Percentiles rank a stretch among this genome's conserved stretches.
Conservation (phyloP, 2,797 vertebrate species). For the Carduelis carduelis region DNA sequence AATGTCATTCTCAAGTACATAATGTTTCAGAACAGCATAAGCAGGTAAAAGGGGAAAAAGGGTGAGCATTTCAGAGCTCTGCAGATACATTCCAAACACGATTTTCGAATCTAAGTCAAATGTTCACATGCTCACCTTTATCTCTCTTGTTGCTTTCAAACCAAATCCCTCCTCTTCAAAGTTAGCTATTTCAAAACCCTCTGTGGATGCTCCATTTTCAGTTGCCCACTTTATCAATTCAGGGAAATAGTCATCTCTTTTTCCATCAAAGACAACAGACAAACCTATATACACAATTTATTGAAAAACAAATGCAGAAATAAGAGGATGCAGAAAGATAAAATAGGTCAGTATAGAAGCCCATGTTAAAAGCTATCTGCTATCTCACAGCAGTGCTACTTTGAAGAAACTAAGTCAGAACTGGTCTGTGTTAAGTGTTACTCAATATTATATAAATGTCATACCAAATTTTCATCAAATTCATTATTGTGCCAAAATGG, state of each 20-base stretch:
- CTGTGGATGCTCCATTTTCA: conserved; percentile 87
- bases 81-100: background rate
- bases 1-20: background rate
- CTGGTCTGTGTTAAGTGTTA: background rate
- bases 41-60: background rate
- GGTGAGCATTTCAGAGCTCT: background rate
- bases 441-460: background rate
- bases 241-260: conserved; percentile 89
- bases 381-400: background rate
- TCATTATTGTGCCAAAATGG: background rate
- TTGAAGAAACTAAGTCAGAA: conserved; percentile 12
- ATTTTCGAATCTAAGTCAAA: background rate
- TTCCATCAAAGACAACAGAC: conserved; percentile 89
- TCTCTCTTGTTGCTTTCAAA: conserved; percentile 88
- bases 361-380: background rate
- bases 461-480: conserved; percentile 3
- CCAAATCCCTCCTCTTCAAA: conserved; percentile 93
- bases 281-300: conserved; percentile 78
- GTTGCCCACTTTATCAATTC: conserved; percentile 91
- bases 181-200: conserved; percentile 86
- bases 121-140: conserved; percentile 83
- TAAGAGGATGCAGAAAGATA: conserved; percentile 39
- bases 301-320: conserved; percentile 34
- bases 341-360: background rate
- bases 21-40: background rate